phyloP scores from a whole-genome alignment of 2,888 invertebrate genomes.

The Siphonodentalium dalli region DNA sequence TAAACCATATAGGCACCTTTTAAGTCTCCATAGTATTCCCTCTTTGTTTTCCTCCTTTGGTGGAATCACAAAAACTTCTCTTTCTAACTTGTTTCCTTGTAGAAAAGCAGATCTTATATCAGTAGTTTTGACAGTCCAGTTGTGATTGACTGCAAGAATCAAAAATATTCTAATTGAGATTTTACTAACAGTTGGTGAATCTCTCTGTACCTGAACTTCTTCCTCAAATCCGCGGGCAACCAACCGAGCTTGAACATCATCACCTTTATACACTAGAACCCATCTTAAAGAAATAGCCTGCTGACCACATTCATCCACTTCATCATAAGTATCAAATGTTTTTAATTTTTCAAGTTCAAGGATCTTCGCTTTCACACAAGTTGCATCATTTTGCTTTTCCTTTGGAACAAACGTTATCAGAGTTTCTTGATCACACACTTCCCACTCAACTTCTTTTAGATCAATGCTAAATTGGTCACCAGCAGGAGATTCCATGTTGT shows the following conservation, averaged over 20 bases:
- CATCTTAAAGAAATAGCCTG: too few species aligned
- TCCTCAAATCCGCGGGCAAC: conserved; percentile 18
- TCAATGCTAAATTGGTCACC: too few species aligned
- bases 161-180: conserved; percentile 21
- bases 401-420: background rate
- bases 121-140: conserved; percentile 32
- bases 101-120: conserved; percentile 37
- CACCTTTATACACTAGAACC: too few species aligned
- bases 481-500: conserved; percentile 9
- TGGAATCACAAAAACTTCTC: conserved; percentile 27
- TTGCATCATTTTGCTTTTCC: too few species aligned
- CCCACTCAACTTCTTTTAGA: too few species aligned
- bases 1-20: conserved; percentile 30
- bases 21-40: conserved; percentile 31
- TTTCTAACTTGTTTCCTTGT: conserved; percentile 28
- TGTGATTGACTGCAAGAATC: conserved; percentile 11
- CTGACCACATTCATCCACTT: too few species aligned
- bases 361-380: too few species aligned
- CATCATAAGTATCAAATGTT: conserved; percentile 13
- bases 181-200: conserved; percentile 22
- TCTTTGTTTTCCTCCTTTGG: conserved; percentile 19
- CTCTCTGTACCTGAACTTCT: conserved; percentile 14
- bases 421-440: conserved; percentile 12
- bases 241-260: conserved; percentile 9
- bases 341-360: conserved; percentile 15